Conservation (phyloP, 2,797 vertebrate species). For the Pteronotus mesoamericanus region DNA sequence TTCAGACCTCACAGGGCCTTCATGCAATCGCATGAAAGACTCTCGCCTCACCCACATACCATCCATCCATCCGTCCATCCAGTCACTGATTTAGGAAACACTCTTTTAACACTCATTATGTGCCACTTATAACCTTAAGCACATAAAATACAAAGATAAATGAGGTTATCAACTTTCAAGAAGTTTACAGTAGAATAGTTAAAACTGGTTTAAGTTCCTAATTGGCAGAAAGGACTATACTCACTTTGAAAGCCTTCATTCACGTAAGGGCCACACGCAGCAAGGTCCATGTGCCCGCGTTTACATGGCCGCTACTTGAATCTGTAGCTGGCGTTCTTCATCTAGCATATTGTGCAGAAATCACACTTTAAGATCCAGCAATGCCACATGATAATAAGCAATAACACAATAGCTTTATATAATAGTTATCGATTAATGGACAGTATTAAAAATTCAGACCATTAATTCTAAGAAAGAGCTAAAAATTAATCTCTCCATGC, state of each 20-base stretch:
- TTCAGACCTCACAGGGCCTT: neutral
- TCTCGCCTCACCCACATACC: neutral
- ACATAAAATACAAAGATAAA: neutral
- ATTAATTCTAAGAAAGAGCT: conserved; percentile 46
- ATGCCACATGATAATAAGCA: neutral
- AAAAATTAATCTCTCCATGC: conserved; percentile 21
- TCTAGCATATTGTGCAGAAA: too few relatives aligned
- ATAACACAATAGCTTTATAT: neutral
- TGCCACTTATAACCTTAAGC: neutral
- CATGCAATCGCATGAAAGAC: neutral
- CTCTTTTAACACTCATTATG: neutral
- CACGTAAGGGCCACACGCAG: neutral
- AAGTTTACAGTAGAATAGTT: neutral
- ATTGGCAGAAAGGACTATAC: neutral
- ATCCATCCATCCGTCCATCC: too few relatives aligned
- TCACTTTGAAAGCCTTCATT: neutral
- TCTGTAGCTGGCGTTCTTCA: neutral
- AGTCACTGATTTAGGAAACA: neutral
- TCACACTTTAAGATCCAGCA: neutral
- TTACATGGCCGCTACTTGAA: neutral
- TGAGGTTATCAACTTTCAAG: neutral
- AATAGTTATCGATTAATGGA: neutral
- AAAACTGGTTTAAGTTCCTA: neutral
- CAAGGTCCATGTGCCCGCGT: too few relatives aligned
- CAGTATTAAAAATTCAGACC: conserved; percentile 39